A percentile compares a stretch with the other conserved stretches of the same genome.
Conservation (phyloP, 2,797 vertebrate species). For the Eurystomus glaucurus region DNA sequence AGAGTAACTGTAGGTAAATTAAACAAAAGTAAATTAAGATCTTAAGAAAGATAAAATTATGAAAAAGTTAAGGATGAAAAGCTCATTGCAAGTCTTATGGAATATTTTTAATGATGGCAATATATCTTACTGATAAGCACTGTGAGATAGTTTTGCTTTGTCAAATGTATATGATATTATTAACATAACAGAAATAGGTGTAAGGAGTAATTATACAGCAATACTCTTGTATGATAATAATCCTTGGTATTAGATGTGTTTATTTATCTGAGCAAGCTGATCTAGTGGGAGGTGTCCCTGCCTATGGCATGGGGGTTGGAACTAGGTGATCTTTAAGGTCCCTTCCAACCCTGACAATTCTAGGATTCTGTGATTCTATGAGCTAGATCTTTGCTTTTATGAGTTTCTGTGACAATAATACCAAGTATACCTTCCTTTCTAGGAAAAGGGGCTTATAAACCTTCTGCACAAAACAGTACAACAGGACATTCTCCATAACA, state of each 20-base stretch:
- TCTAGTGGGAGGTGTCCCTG: no score
- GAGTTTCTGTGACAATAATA: background rate
- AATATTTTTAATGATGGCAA: background rate
- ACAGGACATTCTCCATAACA: background rate
- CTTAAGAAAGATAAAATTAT: background rate
- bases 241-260: background rate
- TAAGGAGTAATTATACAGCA: background rate
- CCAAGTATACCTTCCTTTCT: background rate
- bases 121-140: background rate
- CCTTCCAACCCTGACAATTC: no score
- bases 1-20: background rate
- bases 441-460: background rate
- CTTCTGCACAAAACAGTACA: background rate
- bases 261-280: background rate
- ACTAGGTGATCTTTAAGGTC: no score
- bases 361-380: no score
- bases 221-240: background rate
- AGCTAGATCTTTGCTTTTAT: background rate
- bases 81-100: background rate
- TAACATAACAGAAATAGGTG: background rate
- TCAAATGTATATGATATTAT: background rate
- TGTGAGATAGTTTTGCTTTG: background rate
- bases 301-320: no score
- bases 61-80: background rate
- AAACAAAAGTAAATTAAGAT: background rate